Conservation (phyloP, 2,113 vertebrate genomes). For the Rhynchomys soricoides region DNA sequence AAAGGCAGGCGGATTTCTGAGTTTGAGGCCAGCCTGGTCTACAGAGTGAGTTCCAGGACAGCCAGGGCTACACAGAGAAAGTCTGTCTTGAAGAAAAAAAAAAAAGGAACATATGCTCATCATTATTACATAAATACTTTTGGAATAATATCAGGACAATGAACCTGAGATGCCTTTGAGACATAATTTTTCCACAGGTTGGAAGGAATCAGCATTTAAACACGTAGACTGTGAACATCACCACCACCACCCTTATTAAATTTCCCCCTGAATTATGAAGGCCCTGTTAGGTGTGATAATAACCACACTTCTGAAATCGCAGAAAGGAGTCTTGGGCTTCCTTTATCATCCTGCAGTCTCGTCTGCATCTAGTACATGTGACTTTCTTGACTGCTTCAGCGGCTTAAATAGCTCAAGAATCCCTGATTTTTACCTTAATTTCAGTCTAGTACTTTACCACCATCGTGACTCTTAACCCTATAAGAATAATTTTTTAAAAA, state of each 20-base stretch:
- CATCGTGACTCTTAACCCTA: constrained; percentile 60
- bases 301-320: constrained; percentile 52
- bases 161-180: constrained; percentile 60
- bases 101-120: constrained; percentile 28
- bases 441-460: constrained; percentile 64
- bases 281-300: no score
- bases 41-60: no score
- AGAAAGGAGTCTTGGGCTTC: constrained; percentile 47
- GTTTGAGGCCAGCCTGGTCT: no score
- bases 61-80: no score
- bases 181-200: constrained; percentile 53
- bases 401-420: constrained; percentile 60
- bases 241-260: no score
- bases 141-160: constrained; percentile 60
- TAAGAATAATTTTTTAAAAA: constrained; percentile 47
- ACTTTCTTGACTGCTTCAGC: constrained; percentile 41
- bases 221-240: constrained; percentile 54
- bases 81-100: no score
- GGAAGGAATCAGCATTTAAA: constrained; percentile 49
- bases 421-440: constrained; percentile 54
- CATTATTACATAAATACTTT: constrained; percentile 32
- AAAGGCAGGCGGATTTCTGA: no score
- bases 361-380: constrained; percentile 18
- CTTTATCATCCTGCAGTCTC: constrained; percentile 48
- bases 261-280: no score